Evolutionary conservation across 1,140 invertebrate species (phyloP).

Genomic region (Coptotermes formosanus): DNA sequence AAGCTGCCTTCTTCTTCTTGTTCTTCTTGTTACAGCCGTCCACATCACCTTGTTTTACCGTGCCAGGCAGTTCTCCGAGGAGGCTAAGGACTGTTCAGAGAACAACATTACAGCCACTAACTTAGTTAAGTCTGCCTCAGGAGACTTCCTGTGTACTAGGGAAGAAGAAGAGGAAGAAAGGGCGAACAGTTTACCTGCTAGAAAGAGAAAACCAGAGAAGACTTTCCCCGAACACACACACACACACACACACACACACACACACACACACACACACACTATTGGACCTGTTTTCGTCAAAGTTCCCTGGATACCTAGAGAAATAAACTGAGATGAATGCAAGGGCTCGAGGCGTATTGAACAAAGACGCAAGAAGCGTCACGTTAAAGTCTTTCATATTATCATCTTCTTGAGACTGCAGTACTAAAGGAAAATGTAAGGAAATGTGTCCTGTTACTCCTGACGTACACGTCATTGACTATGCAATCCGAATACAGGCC

Average conservation of each 20-base stretch:
- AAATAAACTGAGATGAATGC: neutral
- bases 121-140: neutral
- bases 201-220: neutral
- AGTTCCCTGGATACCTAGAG: neutral
- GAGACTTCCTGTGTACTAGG: neutral
- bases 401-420: neutral
- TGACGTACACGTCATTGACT: no score
- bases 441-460: no score
- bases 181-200: neutral
- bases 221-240: no score
- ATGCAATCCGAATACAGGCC: no score
- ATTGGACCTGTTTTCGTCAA: neutral
- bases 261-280: no score
- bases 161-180: neutral
- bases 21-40: neutral
- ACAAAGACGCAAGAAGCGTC: no score
- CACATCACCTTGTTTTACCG: neutral
- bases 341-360: neutral
- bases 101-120: neutral
- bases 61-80: neutral
- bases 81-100: neutral
- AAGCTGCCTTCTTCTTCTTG: neutral
- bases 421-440: no score
- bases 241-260: no score
- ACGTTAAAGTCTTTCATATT: neutral